Conservation (phyloP, 2,113 vertebrate genomes). For the Gyps fulvus region DNA sequence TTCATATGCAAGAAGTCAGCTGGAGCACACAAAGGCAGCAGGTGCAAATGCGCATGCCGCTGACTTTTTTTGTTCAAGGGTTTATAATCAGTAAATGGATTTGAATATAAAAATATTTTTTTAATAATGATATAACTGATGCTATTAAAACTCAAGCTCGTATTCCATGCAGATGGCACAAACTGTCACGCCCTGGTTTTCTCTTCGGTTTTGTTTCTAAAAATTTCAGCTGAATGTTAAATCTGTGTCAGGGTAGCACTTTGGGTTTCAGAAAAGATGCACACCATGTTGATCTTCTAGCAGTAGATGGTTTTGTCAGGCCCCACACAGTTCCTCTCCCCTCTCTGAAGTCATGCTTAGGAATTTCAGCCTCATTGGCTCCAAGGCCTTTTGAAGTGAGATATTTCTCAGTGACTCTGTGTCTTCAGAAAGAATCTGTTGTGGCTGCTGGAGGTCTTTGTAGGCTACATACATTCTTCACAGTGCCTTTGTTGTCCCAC, state of each 20-base stretch:
- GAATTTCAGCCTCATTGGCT: background rate
- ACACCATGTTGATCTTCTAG: accelerated
- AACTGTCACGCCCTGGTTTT: slow-evolving; percentile 35
- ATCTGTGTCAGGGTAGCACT: background rate
- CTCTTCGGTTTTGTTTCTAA: slow-evolving; percentile 20
- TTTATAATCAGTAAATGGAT: slow-evolving; percentile 52
- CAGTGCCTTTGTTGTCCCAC: background rate
- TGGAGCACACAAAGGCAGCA: slow-evolving; percentile 33
- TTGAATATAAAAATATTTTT: slow-evolving; percentile 25
- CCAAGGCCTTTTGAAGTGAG: background rate
- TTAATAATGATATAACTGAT: slow-evolving; percentile 52
- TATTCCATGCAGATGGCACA: slow-evolving; percentile 56
- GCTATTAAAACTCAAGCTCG: slow-evolving; percentile 30
- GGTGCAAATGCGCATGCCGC: slow-evolving; percentile 41
- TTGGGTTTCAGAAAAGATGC: background rate
- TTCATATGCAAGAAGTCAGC: slow-evolving; percentile 21
- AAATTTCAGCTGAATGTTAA: slow-evolving; percentile 5
- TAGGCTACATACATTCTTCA: background rate
- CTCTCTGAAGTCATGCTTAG: background rate
- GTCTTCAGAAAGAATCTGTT: background rate
- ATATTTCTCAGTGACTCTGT: background rate
- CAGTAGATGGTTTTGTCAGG: background rate
- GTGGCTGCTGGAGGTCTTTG: background rate
- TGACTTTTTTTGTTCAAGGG: background rate
- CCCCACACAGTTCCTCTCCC: background rate